Conservation (phyloP, 2,888 invertebrate species). For the Autographa pulchrina region DNA sequence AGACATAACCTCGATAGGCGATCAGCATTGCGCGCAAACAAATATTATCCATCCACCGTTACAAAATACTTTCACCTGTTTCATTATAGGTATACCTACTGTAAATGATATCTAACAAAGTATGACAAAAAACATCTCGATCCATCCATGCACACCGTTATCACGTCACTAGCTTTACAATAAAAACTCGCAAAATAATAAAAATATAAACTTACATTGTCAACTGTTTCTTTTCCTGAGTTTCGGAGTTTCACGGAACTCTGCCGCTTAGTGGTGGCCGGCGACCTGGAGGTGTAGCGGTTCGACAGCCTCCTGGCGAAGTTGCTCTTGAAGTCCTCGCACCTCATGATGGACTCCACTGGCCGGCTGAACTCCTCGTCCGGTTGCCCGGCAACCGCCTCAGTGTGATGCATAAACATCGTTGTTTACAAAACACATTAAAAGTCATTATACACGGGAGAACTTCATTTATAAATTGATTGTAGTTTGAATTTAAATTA, state of each 20-base stretch:
- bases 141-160: constrained; percentile 3
- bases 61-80: constrained; percentile 40
- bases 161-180: background rate
- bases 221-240: constrained; percentile 61
- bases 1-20: constrained; percentile 16
- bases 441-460: constrained; percentile 63
- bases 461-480: constrained; percentile 64
- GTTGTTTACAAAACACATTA: constrained; percentile 64
- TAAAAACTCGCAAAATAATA: background rate
- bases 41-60: constrained; percentile 16
- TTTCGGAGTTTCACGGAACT: constrained; percentile 69
- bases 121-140: constrained; percentile 10
- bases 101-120: constrained; percentile 3
- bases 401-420: constrained; percentile 75
- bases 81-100: constrained; percentile 1
- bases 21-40: constrained; percentile 10
- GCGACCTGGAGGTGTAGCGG: constrained; percentile 77
- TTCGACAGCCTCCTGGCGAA: constrained; percentile 86
- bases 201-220: constrained; percentile 73
- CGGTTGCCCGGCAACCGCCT: constrained; percentile 61
- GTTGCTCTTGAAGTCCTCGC: constrained; percentile 86
- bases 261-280: constrained; percentile 69
- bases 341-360: constrained; percentile 86
- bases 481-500: constrained; percentile 58
- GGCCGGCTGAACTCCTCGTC: constrained; percentile 81